Evolutionary conservation across 2,888 invertebrate species (phyloP), one percentile per base, ranked within the genome.

Genomic region (Acleris sparsana): DNA sequence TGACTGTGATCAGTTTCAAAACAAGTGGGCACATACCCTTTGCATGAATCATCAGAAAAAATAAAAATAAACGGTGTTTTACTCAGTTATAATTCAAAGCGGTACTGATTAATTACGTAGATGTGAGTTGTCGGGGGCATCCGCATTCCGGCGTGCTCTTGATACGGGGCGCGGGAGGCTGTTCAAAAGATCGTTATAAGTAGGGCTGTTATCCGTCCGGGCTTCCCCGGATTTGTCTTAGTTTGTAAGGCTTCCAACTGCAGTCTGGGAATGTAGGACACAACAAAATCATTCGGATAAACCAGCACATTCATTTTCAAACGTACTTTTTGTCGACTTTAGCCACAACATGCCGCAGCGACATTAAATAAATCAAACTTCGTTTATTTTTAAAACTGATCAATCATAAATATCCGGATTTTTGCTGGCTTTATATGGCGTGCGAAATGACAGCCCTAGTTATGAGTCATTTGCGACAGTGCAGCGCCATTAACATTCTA

Each of bases 81-180:
- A 64, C 63, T 29, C 25, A 59, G 59, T 60, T 67, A 67, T 63
- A 67, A 20, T 60, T 39, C 67, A 63, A 56, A 67, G 58, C 60
- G 56, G 49, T 44, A 60, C 44, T 62, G 60, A 63, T 64, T 67
- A 75, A 80, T 79, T 73, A 76, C 80, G 77, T 79, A 80, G 78
- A 80, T 80, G 80, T 82, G 78, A 78, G 82, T 84, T 85, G 85
- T 82, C 76, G 83, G 85, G 84, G 83, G 79, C 83, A 84, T 89
- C 89, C 89, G 87, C 90, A 91, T 91, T 90, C 91, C 87, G 77
- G 74, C 88, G 84, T 85, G 87, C 87, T 89, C 86, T 84, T 82
- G 84, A 83, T 85, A 80, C 81, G 80, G 79, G 77, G 73, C 76
- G 77, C 77, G 71, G 74, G 78, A 79, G 78, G 75, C 70, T 73